These are phyloP conservation scores for Oryzias woworae DNA, from an alignment of 2,113 vertebrate genomes.

Conservation along the genomic window DNA sequence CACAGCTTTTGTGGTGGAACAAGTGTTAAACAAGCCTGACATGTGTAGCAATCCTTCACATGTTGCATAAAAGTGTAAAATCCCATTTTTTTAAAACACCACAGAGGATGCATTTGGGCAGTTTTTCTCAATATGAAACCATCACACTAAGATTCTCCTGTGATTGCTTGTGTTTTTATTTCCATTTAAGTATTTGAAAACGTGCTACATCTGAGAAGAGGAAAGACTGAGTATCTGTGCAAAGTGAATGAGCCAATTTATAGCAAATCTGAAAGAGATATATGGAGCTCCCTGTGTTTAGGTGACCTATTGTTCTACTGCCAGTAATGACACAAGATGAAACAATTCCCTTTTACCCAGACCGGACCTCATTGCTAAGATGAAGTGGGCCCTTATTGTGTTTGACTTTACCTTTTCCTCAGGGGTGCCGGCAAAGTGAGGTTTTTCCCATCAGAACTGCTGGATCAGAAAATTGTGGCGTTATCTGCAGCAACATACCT, in stretches of 20 bases:
- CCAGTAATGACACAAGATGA: slow-evolving; percentile 55
- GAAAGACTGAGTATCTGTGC: neutral
- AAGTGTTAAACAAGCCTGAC: neutral
- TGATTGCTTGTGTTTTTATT: slow-evolving; percentile 1
- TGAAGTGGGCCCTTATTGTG: slow-evolving; percentile 27
- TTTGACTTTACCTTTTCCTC: slow-evolving; percentile 35
- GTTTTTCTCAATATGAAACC: too few species aligned
- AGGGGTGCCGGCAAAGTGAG: neutral
- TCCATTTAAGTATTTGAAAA: neutral
- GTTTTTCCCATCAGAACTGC: slow-evolving; percentile 5
- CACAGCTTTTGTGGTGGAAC: neutral
- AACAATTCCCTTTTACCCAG: slow-evolving; percentile 25
- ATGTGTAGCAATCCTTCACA: too few species aligned
- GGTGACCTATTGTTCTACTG: slow-evolving; percentile 57
- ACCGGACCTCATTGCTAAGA: slow-evolving; percentile 35
- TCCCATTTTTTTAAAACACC: too few species aligned
- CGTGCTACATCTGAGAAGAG: neutral
- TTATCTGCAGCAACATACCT: slow-evolving; percentile 77
- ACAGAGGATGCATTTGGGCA: too few species aligned
- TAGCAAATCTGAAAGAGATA: slow-evolving; percentile 12
- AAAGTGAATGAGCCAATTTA: slow-evolving; percentile 9
- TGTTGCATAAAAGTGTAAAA: too few species aligned
- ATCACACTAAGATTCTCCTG: too few species aligned
- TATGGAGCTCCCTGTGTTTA: slow-evolving; percentile 4
- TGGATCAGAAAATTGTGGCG: neutral